phyloP scores from a whole-genome alignment of 2,888 invertebrate species.

The Megalurothrips usitatus region DNA sequence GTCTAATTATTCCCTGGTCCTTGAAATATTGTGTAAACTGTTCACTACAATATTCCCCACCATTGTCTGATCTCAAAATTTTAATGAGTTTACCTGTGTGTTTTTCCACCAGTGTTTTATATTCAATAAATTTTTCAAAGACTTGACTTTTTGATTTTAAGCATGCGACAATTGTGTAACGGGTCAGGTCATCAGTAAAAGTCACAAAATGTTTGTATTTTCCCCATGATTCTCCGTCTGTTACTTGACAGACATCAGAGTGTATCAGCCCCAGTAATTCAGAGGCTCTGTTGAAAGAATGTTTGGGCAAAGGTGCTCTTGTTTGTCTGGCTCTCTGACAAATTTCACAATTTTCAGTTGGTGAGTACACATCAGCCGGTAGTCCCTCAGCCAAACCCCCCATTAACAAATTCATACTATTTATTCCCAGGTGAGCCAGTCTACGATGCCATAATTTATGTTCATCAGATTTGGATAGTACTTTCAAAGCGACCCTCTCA shows the following conservation, averaged over 20 bases:
- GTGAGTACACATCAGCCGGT: background rate
- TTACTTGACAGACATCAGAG: background rate
- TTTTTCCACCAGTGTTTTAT: background rate
- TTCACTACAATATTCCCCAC: constrained; percentile 31
- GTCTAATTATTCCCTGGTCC: constrained; percentile 33
- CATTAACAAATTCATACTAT: background rate
- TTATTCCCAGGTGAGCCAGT: background rate
- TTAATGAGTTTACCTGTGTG: constrained; percentile 30
- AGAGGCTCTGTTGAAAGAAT: background rate
- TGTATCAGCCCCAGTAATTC: background rate
- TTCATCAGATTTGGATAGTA: background rate
- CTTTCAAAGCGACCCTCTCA: no score
- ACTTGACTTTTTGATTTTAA: background rate
- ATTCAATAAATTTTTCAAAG: background rate
- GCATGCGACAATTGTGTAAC: background rate
- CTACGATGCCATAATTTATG: background rate
- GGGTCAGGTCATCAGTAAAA: background rate
- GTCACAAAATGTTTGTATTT: background rate
- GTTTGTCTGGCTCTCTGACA: background rate
- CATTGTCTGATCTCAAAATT: constrained; percentile 31
- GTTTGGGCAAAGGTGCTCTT: background rate
- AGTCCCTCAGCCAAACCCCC: background rate
- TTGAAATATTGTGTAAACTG: constrained; percentile 27
- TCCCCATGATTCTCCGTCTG: background rate
- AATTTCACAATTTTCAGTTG: background rate